Evolutionary conservation across 2,797 vertebrate genomes (phyloP).

Genomic region (Parambassis ranga): DNA sequence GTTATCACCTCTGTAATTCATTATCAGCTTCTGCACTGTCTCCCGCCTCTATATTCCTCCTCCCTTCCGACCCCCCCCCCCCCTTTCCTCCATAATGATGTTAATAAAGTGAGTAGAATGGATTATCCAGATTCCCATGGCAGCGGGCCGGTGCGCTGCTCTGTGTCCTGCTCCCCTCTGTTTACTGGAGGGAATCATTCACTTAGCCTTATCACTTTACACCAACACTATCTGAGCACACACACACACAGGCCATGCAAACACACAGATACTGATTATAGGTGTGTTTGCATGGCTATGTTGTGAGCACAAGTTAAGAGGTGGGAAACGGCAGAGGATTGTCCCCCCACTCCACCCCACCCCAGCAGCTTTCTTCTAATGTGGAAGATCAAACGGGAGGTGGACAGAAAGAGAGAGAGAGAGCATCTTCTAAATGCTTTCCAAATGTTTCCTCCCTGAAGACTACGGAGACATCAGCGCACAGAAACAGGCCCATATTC

Average conservation of each 20-base stretch:
- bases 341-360: no score
- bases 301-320: constrained; percentile 21
- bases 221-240: constrained; percentile 37
- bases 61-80: constrained; percentile 5
- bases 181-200: constrained; percentile 69
- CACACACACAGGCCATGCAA: constrained; percentile 25
- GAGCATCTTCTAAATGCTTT: constrained; percentile 28
- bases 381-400: constrained; percentile 6
- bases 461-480: constrained; percentile 6
- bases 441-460: constrained; percentile 34
- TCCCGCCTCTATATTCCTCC: constrained; percentile 6
- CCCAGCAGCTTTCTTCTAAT: neutral
- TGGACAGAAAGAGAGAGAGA: neutral
- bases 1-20: constrained; percentile 20
- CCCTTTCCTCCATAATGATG: constrained; percentile 53
- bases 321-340: constrained; percentile 16
- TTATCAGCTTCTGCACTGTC: constrained; percentile 4
- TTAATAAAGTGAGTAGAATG: constrained; percentile 72
- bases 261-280: constrained; percentile 37
- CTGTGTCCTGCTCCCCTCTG: constrained; percentile 45
- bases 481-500: constrained; percentile 31
- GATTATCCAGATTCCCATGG: constrained; percentile 73
- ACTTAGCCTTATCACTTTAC: constrained; percentile 67
- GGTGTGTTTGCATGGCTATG: constrained; percentile 30
- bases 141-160: constrained; percentile 54